Evolutionary conservation across 1,140 invertebrate species (phyloP).

Genomic region (Pseudobourletiella spinata): DNA sequence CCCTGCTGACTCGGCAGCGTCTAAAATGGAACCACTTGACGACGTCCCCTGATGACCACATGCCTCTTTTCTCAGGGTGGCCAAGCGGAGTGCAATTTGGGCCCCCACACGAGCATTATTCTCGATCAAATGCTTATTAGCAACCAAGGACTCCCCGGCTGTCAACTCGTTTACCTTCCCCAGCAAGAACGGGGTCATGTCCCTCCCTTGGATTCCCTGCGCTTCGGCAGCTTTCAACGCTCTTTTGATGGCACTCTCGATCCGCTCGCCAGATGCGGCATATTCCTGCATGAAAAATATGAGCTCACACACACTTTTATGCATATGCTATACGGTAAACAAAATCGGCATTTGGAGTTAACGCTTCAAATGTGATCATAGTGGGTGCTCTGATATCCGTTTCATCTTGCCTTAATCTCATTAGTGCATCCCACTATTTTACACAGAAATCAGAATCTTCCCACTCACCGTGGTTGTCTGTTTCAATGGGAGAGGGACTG

Average conservation of each 20-base stretch:
- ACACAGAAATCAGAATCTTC: background rate
- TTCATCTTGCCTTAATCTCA: no score
- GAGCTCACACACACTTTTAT: background rate
- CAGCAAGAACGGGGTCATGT: conserved; percentile 87
- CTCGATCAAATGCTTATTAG: conserved; percentile 63
- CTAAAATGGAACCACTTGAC: background rate
- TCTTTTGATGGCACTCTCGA: conserved; percentile 58
- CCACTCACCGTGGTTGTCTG: no score
- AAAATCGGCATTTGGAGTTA: no score
- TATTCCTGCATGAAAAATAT: conserved; percentile 32
- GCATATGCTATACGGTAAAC: no score
- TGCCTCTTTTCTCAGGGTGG: conserved; percentile 37
- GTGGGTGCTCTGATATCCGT: no score
- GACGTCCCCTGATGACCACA: background rate
- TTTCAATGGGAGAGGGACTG: no score
- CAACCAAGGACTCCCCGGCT: conserved; percentile 62
- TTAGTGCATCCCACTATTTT: background rate
- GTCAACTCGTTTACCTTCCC: conserved; percentile 66
- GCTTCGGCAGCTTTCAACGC: conserved; percentile 59
- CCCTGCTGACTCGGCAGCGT: no score
- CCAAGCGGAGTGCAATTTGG: conserved; percentile 63
- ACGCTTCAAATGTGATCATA: no score
- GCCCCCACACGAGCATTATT: conserved; percentile 83
- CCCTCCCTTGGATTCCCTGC: conserved; percentile 65
- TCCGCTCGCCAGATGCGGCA: conserved; percentile 45